Evolutionary conservation across 2,797 vertebrate species (phyloP).

Genomic region (Anguilla megastoma): DNA sequence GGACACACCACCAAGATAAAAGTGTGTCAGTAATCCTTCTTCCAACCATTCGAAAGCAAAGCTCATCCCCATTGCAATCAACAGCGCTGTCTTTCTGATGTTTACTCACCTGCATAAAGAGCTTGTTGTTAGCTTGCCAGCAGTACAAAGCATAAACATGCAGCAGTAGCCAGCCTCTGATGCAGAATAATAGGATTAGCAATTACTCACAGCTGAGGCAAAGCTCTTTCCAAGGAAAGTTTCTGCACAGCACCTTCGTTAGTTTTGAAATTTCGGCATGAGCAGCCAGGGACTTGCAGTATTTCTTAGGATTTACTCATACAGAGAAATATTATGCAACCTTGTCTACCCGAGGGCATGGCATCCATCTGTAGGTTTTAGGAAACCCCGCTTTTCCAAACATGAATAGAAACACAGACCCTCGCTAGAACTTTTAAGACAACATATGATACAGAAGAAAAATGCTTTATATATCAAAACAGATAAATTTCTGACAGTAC

Average conservation of each 20-base stretch:
- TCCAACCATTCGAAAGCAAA: slow-evolving; percentile 26
- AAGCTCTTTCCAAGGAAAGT: slow-evolving; percentile 24
- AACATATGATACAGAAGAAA: neutral
- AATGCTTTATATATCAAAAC: neutral
- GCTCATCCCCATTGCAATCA: slow-evolving; percentile 32
- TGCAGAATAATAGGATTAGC: slow-evolving; percentile 53
- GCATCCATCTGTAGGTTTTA: neutral
- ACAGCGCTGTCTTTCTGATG: slow-evolving; percentile 32
- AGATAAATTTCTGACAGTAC: neutral
- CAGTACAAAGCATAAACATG: slow-evolving; percentile 38
- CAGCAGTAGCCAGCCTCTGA: slow-evolving; percentile 39
- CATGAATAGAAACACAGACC: neutral
- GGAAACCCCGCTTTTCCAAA: neutral
- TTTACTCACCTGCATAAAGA: slow-evolving; percentile 33
- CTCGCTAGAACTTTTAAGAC: neutral
- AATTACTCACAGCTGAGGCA: slow-evolving; percentile 45
- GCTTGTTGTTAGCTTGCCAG: slow-evolving; percentile 26
- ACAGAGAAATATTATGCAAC: neutral
- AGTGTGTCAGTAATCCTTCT: neutral
- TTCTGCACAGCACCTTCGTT: slow-evolving; percentile 24
- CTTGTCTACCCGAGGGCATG: neutral
- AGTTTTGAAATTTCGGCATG: neutral
- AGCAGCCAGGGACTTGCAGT: neutral
- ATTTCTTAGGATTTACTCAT: neutral
- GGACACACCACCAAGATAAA: neutral